Conservation (phyloP, 1,140 invertebrate species). For the Drosophila chauvacae region DNA sequence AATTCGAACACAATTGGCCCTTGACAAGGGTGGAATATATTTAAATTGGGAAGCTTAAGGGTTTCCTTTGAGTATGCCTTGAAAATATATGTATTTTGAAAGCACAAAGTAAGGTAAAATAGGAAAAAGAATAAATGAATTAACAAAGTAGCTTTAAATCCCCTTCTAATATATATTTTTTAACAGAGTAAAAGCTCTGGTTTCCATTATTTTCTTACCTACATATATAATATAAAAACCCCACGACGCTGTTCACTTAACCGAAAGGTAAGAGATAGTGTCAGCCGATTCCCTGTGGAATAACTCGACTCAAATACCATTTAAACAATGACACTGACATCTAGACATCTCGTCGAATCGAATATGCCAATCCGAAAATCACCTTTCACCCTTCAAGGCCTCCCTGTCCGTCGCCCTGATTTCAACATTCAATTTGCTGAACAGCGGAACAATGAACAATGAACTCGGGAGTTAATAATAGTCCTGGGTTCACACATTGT, state of each 20-base stretch:
- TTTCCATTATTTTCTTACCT: not conserved
- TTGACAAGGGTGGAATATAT: not conserved
- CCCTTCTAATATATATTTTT: not conserved
- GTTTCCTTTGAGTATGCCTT: no score
- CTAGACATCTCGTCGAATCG: conserved; percentile 38
- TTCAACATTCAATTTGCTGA: conserved; percentile 52
- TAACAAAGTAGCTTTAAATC: not conserved
- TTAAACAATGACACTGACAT: conserved; percentile 8
- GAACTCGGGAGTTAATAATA: conserved; percentile 52
- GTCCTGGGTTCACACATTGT: conserved; percentile 50
- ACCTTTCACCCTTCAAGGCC: conserved; percentile 11
- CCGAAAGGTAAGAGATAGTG: not conserved
- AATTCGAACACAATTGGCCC: conserved; percentile 15
- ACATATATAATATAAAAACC: no score
- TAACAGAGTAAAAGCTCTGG: not conserved
- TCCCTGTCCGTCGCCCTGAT: conserved; percentile 6
- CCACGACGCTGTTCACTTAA: not conserved
- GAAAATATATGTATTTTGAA: not conserved
- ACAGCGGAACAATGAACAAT: conserved; percentile 49
- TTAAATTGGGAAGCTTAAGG: not conserved
- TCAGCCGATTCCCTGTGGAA: not conserved
- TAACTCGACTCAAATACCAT: conserved; percentile 9
- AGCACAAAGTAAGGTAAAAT: not conserved
- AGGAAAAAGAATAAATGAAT: not conserved
- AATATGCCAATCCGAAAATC: conserved; percentile 40